Percentiles rank a stretch among this genome's conserved stretches.
phyloP scores from a whole-genome alignment of 2,888 invertebrate genomes.

The Rhagium mordax region DNA sequence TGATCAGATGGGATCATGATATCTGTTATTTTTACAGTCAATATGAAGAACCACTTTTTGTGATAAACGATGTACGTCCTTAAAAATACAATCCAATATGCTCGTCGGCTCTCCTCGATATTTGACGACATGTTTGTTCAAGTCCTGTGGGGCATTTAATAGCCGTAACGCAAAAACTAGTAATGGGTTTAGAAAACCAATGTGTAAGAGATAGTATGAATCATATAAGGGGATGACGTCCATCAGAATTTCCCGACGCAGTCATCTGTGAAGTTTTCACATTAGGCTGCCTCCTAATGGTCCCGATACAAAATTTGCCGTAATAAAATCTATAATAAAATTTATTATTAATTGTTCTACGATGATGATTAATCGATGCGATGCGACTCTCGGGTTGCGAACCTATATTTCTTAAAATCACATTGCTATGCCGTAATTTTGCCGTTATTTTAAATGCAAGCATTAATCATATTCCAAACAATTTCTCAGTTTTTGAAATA shows the following conservation, averaged over 20 bases:
- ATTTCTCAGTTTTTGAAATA: slow-evolving; percentile 8
- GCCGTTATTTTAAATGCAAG: background rate
- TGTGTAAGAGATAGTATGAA: background rate
- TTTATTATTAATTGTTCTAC: slow-evolving; percentile 18
- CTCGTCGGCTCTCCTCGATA: too few species aligned
- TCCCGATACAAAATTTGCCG: slow-evolving; percentile 6
- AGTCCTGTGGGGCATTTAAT: background rate
- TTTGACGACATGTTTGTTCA: background rate
- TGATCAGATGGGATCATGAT: too few species aligned
- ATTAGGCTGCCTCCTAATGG: slow-evolving; percentile 7
- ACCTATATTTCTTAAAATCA: background rate
- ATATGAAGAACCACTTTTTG: too few species aligned
- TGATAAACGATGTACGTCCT: too few species aligned
- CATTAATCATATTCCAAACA: slow-evolving; percentile 1
- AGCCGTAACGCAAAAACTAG: background rate
- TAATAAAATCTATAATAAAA: slow-evolving; percentile 11
- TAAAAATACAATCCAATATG: too few species aligned
- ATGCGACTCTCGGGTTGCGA: background rate
- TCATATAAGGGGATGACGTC: slow-evolving; percentile 15
- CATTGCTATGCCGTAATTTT: background rate
- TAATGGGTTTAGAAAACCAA: background rate
- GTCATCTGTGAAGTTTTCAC: slow-evolving; percentile 15
- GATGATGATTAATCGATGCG: slow-evolving; percentile 2
- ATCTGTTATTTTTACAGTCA: too few species aligned
- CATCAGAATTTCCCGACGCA: background rate